phyloP scores from a whole-genome alignment of 2,797 vertebrate species.

The Rhodeus uyekii region DNA sequence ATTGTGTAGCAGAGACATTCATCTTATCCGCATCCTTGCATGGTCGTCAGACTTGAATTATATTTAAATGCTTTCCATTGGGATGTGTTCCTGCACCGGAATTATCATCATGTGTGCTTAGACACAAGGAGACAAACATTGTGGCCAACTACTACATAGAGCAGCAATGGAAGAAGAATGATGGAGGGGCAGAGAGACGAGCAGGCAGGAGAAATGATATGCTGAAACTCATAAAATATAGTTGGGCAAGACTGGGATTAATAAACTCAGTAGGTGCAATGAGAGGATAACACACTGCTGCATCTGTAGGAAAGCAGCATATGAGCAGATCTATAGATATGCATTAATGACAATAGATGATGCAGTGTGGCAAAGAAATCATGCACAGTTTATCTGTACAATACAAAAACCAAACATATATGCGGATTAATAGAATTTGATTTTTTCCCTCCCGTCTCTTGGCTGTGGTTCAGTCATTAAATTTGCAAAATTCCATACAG shows the following conservation, averaged over 20 bases:
- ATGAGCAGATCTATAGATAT: background rate
- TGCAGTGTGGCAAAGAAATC: conserved; percentile 6
- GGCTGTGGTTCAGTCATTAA: conserved; percentile 48
- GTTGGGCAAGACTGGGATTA: conserved; percentile 24
- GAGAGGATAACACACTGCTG: conserved; percentile 7
- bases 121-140: conserved; percentile 47
- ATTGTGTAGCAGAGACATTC: conserved; percentile 55
- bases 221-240: conserved; percentile 24
- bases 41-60: conserved; percentile 61
- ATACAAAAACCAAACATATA: conserved; percentile 30
- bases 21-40: conserved; percentile 58
- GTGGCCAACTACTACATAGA: conserved; percentile 28
- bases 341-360: background rate
- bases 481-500: conserved; percentile 50
- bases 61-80: conserved; percentile 59
- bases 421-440: conserved; percentile 20
- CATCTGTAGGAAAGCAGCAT: background rate
- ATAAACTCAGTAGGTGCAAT: background rate
- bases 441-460: conserved; percentile 34
- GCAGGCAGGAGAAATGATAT: conserved; percentile 18
- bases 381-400: conserved; percentile 10
- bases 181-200: conserved; percentile 14
- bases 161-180: conserved; percentile 8
- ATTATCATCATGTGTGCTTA: conserved; percentile 54
- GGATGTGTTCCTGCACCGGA: conserved; percentile 55